These are phyloP conservation scores for Terebella lapidaria DNA, from an alignment of 2,888 invertebrate genomes.

Conservation along the genomic window DNA sequence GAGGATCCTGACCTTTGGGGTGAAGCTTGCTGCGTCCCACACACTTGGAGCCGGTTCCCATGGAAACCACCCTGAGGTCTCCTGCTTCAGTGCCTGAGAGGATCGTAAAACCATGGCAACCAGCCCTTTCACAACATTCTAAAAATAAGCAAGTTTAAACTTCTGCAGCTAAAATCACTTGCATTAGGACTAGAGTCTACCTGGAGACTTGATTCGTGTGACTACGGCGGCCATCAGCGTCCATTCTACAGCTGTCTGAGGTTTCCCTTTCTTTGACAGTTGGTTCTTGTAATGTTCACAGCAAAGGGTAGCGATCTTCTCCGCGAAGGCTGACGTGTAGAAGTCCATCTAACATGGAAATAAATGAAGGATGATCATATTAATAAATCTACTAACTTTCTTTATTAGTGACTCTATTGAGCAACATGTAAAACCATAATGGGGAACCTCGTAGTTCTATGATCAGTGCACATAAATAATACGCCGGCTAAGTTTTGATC, in stretches of 20 bases:
- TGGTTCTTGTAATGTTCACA: conserved; percentile 13
- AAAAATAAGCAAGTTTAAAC: neutral
- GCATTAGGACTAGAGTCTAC: too few relatives aligned
- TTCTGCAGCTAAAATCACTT: too few relatives aligned
- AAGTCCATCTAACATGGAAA: too few relatives aligned
- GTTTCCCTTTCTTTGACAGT: conserved; percentile 70
- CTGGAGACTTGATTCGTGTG: too few relatives aligned
- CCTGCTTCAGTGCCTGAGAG: neutral
- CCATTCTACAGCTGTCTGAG: conserved; percentile 68
- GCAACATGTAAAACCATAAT: too few relatives aligned
- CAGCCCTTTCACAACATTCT: neutral
- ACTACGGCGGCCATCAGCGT: conserved; percentile 75
- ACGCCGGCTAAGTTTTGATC: too few relatives aligned
- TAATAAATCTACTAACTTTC: too few relatives aligned
- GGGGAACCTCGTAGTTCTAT: too few relatives aligned
- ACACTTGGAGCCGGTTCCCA: conserved; percentile 4
- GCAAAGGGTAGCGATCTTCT: conserved; percentile 16
- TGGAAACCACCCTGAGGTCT: neutral
- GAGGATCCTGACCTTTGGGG: neutral
- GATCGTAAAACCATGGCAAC: neutral
- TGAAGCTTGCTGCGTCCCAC: neutral
- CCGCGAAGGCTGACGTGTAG: too few relatives aligned
- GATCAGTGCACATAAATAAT: too few relatives aligned
- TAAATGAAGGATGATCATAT: too few relatives aligned
- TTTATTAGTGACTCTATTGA: too few relatives aligned